phyloP scores from a whole-genome alignment of 2,113 vertebrate species.

The Trematomus loennbergii region DNA sequence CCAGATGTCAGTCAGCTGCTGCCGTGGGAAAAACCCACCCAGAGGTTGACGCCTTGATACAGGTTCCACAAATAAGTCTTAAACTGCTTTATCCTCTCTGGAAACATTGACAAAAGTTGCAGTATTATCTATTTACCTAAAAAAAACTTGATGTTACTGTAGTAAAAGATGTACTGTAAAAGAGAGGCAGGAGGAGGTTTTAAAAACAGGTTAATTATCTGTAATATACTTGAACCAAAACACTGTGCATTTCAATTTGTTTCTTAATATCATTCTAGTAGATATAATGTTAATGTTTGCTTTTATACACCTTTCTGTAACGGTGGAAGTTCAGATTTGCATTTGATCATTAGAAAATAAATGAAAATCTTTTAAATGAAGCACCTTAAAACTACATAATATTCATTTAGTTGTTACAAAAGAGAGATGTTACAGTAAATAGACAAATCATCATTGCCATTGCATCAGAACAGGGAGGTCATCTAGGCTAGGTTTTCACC shows the following conservation, averaged over 20 bases:
- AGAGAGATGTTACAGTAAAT: not conserved
- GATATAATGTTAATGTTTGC: not conserved
- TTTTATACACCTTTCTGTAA: no score
- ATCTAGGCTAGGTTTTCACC: not conserved
- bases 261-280: no score
- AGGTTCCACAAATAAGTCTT: conserved; percentile 1
- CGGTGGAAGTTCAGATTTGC: no score
- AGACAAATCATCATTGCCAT: not conserved
- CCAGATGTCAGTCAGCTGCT: conserved; percentile 8
- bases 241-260: no score
- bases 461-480: conserved; percentile 11
- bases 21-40: conserved; percentile 8
- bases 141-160: not conserved
- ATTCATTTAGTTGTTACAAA: not conserved
- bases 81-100: not conserved
- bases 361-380: not conserved
- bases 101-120: not conserved
- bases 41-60: not conserved
- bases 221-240: no score
- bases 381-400: not conserved
- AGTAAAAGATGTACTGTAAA: no score
- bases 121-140: not conserved
- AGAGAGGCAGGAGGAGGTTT: no score
- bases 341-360: not conserved
- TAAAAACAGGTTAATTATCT: no score